phyloP scores from a whole-genome alignment of 2,888 invertebrate genomes.

The Hemithea aestivaria region DNA sequence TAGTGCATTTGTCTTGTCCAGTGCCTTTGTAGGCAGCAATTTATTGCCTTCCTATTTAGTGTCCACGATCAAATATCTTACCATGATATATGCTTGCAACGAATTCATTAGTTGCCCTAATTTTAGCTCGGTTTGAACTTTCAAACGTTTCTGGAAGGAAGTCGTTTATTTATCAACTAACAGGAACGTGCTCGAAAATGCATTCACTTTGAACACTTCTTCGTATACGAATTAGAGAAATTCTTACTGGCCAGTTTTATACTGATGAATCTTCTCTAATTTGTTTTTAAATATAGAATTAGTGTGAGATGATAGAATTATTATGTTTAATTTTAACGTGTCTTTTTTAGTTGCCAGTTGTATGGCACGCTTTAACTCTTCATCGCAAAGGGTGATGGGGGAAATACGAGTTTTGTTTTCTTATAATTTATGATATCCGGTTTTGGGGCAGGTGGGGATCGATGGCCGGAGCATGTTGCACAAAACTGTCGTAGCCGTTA shows the following conservation, averaged over 20 bases:
- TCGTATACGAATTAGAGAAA: slow-evolving; percentile 2
- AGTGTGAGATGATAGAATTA: neutral
- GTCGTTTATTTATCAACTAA: slow-evolving; percentile 41
- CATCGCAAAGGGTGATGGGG: slow-evolving; percentile 42
- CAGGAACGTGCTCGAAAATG: slow-evolving; percentile 20
- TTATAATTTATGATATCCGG: slow-evolving; percentile 70
- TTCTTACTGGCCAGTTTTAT: too few species aligned
- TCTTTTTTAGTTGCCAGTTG: slow-evolving; percentile 3
- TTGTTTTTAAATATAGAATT: too few species aligned
- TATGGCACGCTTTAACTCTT: slow-evolving; percentile 50
- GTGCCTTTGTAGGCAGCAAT: slow-evolving; percentile 53
- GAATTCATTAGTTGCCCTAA: slow-evolving; percentile 62
- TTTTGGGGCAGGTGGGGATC: slow-evolving; percentile 65
- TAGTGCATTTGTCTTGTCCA: slow-evolving; percentile 51
- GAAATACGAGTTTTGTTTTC: slow-evolving; percentile 57
- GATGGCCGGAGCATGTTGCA: slow-evolving; percentile 19
- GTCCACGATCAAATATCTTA: slow-evolving; percentile 50
- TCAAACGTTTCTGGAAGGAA: slow-evolving; percentile 48
- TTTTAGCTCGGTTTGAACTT: slow-evolving; percentile 43
- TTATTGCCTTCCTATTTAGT: slow-evolving; percentile 52
- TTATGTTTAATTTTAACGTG: too few species aligned
- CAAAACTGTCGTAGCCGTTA: slow-evolving; percentile 11
- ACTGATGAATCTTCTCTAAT: too few species aligned
- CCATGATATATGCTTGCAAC: slow-evolving; percentile 49
- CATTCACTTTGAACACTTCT: slow-evolving; percentile 13